Percentiles rank a stretch among this genome's conserved stretches.
Conservation (phyloP, 2,888 invertebrate genomes). For the Monoplex corrugatus region DNA sequence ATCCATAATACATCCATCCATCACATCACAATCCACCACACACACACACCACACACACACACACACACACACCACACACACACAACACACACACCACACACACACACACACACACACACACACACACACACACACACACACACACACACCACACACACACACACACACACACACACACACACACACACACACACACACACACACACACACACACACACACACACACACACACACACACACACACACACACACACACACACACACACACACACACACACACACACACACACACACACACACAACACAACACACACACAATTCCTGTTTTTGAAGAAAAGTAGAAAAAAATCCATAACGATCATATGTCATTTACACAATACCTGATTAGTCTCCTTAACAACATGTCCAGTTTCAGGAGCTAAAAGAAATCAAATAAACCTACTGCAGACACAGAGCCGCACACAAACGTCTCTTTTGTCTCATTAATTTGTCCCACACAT, state of each 20-base stretch:
- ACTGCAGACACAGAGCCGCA: neutral
- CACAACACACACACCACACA: too few species aligned
- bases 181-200: neutral
- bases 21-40: too few species aligned
- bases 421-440: neutral
- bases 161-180: neutral
- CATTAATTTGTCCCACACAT: neutral
- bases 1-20: too few species aligned
- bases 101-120: neutral
- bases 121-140: neutral
- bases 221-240: neutral
- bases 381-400: too few species aligned
- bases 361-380: too few species aligned
- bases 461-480: too few species aligned
- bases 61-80: too few species aligned
- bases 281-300: conserved; percentile 33
- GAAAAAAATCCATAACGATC: too few species aligned
- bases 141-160: neutral
- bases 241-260: neutral
- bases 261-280: conserved; percentile 22
- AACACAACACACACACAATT: neutral
- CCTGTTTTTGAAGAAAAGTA: too few species aligned
- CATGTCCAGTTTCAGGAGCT: too few species aligned
- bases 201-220: neutral
- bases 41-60: too few species aligned